A percentile compares a stretch with the other conserved stretches of the same genome.
These are phyloP conservation scores for Strongylocentrotus purpuratus DNA, from an alignment of 35 echinoderm and acorn worm species.

Conservation along the genomic window DNA sequence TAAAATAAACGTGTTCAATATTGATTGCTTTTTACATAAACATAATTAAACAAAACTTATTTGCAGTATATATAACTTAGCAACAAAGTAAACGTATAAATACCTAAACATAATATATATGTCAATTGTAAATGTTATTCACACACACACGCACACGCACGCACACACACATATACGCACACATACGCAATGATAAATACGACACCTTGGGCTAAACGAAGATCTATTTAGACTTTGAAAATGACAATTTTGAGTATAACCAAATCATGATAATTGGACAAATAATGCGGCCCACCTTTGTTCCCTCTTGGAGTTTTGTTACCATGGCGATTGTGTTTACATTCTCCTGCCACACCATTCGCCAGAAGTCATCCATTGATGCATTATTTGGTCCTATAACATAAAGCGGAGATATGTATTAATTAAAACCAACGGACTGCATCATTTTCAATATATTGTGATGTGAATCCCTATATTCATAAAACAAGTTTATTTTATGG, in stretches of 20 bases:
- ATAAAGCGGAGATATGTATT: background rate
- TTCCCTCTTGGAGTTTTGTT: slow-evolving; percentile 77
- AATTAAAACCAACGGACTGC: too few relatives aligned
- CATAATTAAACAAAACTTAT: too few relatives aligned
- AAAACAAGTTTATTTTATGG: too few relatives aligned
- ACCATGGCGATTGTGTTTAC: slow-evolving; percentile 72
- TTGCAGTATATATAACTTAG: too few relatives aligned
- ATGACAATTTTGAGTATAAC: background rate
- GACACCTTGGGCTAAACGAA: background rate
- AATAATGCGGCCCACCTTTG: slow-evolving; percentile 52
- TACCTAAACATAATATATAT: too few relatives aligned
- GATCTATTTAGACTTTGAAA: background rate
- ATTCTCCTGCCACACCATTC: slow-evolving; percentile 83
- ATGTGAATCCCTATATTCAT: too few relatives aligned
- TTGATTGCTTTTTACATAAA: too few relatives aligned
- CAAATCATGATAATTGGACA: background rate
- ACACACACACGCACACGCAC: background rate
- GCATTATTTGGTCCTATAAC: slow-evolving; percentile 66
- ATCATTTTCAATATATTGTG: too few relatives aligned
- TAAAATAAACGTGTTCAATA: too few relatives aligned
- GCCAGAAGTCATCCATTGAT: slow-evolving; percentile 72
- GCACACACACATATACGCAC: background rate
- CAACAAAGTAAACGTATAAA: too few relatives aligned
- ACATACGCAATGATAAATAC: background rate
- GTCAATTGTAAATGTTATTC: background rate